phyloP scores from a whole-genome alignment of 2,888 invertebrate genomes.

The Plemyria rubiginata region DNA sequence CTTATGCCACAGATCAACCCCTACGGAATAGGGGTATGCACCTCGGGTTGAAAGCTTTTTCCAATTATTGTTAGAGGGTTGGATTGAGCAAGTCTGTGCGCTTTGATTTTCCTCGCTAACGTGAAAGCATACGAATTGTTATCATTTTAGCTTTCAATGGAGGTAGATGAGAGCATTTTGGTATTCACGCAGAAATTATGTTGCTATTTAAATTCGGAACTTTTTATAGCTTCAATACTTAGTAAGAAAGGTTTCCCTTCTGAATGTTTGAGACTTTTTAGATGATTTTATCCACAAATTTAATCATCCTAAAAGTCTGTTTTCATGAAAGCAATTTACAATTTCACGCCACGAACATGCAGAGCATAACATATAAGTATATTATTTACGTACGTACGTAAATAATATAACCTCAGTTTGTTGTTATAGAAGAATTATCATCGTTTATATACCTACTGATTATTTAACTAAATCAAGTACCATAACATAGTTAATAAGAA shows the following conservation, averaged over 20 bases:
- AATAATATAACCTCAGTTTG: too few relatives aligned
- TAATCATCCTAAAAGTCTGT: too few relatives aligned
- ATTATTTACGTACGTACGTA: too few relatives aligned
- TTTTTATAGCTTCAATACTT: neutral
- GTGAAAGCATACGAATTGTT: conserved; percentile 36
- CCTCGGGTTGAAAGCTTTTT: conserved; percentile 62
- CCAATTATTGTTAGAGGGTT: conserved; percentile 53
- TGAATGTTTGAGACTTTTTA: neutral
- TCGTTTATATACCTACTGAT: too few relatives aligned
- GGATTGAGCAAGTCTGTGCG: conserved; percentile 25
- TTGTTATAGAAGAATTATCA: too few relatives aligned
- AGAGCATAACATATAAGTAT: too few relatives aligned
- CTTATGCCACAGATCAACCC: conserved; percentile 56
- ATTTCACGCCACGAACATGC: too few relatives aligned
- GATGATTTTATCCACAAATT: neutral
- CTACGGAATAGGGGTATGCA: conserved; percentile 46
- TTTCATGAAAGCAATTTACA: too few relatives aligned
- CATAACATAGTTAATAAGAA: neutral
- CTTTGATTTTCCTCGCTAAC: conserved; percentile 36
- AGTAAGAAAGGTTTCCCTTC: neutral
- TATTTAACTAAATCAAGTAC: too few relatives aligned
- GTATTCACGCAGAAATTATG: conserved; percentile 20
- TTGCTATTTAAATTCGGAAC: conserved; percentile 14
- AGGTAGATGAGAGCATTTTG: conserved; percentile 16
- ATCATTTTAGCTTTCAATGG: conserved; percentile 24